phyloP scores from a whole-genome alignment of 2,888 invertebrate genomes.

The Ametastegia equiseti region DNA sequence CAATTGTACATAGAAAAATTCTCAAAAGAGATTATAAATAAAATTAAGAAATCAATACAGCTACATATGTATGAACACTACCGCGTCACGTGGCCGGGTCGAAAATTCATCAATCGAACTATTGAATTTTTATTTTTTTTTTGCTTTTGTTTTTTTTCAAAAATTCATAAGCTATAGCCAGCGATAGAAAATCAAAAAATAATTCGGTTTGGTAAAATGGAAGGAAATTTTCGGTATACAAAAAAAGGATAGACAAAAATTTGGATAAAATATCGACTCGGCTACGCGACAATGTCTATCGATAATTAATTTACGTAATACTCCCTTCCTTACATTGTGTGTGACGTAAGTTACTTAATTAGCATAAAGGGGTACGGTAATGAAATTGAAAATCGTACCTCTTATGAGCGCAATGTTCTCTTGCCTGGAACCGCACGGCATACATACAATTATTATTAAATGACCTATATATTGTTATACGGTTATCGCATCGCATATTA shows the following conservation, averaged over 20 bases:
- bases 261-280: constrained; percentile 4
- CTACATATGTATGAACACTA: constrained; percentile 10
- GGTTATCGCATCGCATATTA: not conserved
- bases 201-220: no score
- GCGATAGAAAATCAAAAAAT: no score
- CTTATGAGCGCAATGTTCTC: constrained; percentile 18
- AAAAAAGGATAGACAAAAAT: constrained; percentile 9
- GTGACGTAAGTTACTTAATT: constrained; percentile 32
- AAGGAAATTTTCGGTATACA: no score
- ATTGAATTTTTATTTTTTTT: no score
- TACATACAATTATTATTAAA: not conserved
- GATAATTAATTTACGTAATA: constrained; percentile 29
- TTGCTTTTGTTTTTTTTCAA: no score
- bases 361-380: constrained; percentile 17
- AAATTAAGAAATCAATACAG: not conserved
- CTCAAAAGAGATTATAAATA: constrained; percentile 29
- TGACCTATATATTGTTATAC: not conserved
- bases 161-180: no score
- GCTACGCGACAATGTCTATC: constrained; percentile 27
- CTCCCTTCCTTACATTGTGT: constrained; percentile 37
- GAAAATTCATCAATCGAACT: not conserved
- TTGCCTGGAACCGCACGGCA: not conserved
- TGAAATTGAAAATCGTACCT: constrained; percentile 1
- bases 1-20: constrained; percentile 33
- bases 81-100: constrained; percentile 25